Percentiles rank a stretch among this genome's conserved stretches.
Conservation (phyloP, 1,140 invertebrate species). For the Latrodectus geometricus region DNA sequence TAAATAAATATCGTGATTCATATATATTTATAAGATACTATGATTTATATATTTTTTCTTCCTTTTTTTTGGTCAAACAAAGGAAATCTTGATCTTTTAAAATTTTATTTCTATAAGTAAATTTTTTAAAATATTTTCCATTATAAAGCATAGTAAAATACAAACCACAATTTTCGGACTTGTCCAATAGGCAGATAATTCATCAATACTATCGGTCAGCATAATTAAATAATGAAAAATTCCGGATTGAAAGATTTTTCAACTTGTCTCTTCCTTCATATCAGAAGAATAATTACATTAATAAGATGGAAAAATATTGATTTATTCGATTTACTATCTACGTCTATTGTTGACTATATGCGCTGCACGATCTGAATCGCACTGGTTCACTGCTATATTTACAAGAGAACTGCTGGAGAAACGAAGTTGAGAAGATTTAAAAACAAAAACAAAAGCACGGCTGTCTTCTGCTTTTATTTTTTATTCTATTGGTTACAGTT, state of each 20-base stretch:
- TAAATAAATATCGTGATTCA: background rate
- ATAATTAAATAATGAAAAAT: slow-evolving; percentile 13
- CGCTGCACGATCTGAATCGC: background rate
- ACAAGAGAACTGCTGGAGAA: background rate
- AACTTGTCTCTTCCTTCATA: background rate
- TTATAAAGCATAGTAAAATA: background rate
- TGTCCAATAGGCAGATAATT: slow-evolving; percentile 56
- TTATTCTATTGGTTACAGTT: background rate
- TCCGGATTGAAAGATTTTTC: background rate
- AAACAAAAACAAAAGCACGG: background rate
- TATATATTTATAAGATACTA: background rate
- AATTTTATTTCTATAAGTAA: background rate
- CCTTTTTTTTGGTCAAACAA: background rate
- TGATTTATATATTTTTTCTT: background rate
- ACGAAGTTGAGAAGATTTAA: background rate
- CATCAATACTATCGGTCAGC: slow-evolving; percentile 49
- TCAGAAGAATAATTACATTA: background rate
- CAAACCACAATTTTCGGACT: slow-evolving; percentile 57
- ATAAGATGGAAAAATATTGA: background rate
- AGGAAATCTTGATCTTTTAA: background rate
- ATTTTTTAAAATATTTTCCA: background rate
- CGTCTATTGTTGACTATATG: background rate
- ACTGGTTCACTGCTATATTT: background rate
- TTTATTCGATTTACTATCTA: background rate
- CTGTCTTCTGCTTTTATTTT: background rate